Base-by-base conservation (phyloP, 1,140 invertebrate species). In the Euwallacea fornicatus region DNA sequence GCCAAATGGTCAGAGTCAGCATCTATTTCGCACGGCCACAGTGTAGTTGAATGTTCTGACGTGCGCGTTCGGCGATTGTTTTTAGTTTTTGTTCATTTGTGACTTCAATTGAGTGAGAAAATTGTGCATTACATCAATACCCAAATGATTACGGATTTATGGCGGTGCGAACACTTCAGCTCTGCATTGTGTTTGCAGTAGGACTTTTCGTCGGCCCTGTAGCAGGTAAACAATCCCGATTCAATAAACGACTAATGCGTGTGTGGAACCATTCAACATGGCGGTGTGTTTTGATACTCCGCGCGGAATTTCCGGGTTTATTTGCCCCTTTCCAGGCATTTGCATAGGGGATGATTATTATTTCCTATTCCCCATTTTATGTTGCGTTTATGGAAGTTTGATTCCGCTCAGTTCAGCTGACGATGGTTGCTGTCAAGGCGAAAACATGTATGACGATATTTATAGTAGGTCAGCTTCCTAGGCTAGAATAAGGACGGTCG, bases 111-210 rank as follows among this genome's bases (percentile, higher is more conserved):
- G 44, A 47, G 59, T 21, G 59, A 42, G 21, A 58, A 21, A 58
- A 58, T 10, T 15, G 6, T 15, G 21, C 21, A n/a, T 58, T 11
- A 50, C 13, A 50, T 13, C 33, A 42, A 47, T 13, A 62, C 44
- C 71, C 71, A 72, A 71, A 72, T 72, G 71, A 67, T 44, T 68
- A 72, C 71, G 64, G 54, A 72, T 72, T 63, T 68, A 72, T 72
- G 71, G 71, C 64, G 55, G 53, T 68, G 64, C 65, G 64, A 58
- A 67, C 59, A 62, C 56, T 72, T 72, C 71, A 72, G 63, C 58
- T 72, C 65, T 68, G 71, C 65, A 60, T 72, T 67, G 71, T 68
- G 71, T 72, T 67, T 72, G 61, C 71, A 72, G 65, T 72, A 72
- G 71, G 71, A 67, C 53, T 47, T 55, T 63, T 56, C 42, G n/a